phyloP scores from a whole-genome alignment of 2,113 vertebrate species.

The Bungarus multicinctus region DNA sequence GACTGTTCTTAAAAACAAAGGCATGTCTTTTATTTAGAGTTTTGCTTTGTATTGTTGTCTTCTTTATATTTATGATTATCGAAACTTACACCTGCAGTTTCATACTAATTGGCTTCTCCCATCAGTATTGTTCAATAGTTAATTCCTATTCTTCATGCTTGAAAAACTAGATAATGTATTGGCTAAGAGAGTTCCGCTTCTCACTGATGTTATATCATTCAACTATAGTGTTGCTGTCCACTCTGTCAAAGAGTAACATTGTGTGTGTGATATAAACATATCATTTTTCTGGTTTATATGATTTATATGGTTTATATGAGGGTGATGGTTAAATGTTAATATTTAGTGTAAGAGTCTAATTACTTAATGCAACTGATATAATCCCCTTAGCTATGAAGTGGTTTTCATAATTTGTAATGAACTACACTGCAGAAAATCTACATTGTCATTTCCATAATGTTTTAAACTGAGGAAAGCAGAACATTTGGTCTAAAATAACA shows the following conservation, averaged over 20 bases:
- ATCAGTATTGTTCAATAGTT: neutral
- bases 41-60: neutral
- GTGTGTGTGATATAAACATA: neutral
- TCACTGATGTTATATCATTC: neutral
- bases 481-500: neutral
- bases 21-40: neutral
- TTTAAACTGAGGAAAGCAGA: neutral
- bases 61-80: neutral
- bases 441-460: neutral
- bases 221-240: neutral
- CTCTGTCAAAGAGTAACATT: neutral
- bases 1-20: neutral
- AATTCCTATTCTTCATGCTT: neutral
- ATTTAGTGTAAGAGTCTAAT: neutral
- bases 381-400: neutral
- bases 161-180: neutral
- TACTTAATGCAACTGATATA: neutral
- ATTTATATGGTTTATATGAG: neutral
- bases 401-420: neutral
- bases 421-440: too few species aligned
- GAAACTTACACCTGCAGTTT: neutral
- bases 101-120: neutral
- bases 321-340: slow-evolving; percentile 45
- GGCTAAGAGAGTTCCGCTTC: neutral
- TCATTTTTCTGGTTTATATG: neutral